phyloP scores from a whole-genome alignment of 2,888 invertebrate genomes.

The Cephonodes hylas region DNA sequence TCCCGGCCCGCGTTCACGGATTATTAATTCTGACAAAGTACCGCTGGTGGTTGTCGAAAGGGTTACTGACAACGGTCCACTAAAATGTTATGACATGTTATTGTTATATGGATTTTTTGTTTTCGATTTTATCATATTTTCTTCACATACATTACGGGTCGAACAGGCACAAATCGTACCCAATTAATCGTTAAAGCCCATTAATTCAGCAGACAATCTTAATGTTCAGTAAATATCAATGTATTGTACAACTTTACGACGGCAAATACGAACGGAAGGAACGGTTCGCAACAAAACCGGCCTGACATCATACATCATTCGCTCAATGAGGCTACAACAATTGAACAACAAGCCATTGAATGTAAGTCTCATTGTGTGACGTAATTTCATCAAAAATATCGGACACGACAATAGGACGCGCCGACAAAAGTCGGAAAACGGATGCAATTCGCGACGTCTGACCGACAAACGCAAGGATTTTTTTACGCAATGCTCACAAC shows the following conservation, averaged over 20 bases:
- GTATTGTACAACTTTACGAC: conserved; percentile 59
- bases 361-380: conserved; percentile 65
- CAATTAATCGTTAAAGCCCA: conserved; percentile 1
- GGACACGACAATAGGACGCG: conserved; percentile 63
- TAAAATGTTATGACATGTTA: conserved; percentile 72
- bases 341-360: conserved; percentile 74
- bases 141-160: not conserved
- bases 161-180: too few relatives aligned
- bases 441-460: conserved; percentile 77
- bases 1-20: conserved; percentile 64
- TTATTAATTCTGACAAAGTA: conserved; percentile 78
- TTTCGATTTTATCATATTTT: not conserved
- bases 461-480: conserved; percentile 66
- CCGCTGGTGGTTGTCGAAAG: conserved; percentile 60
- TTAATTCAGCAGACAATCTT: conserved; percentile 5
- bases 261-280: conserved; percentile 69
- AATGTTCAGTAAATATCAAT: conserved; percentile 57
- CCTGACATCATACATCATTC: conserved; percentile 67
- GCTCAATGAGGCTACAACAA: conserved; percentile 75
- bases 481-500: conserved; percentile 68
- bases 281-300: conserved; percentile 46
- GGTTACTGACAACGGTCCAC: conserved; percentile 64
- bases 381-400: conserved; percentile 80
- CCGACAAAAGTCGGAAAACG: conserved; percentile 80
- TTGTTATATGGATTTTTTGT: conserved; percentile 25